Evolutionary conservation across 2,113 vertebrate genomes (phyloP), one percentile per base, ranked within the genome.

Genomic region (Alouatta palliata): DNA sequence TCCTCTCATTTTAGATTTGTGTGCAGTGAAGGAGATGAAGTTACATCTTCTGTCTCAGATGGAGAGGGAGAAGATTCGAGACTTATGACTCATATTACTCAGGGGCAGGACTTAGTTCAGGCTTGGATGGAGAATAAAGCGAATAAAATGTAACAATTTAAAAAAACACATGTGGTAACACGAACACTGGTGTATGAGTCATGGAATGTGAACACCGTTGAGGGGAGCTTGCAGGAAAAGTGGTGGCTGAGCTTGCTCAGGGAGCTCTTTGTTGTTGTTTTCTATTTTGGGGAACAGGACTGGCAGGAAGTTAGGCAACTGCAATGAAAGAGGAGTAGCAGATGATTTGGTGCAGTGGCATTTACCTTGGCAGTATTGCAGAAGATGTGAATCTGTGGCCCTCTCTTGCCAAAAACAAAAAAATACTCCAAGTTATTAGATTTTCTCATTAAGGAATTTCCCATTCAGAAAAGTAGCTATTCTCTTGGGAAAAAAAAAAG

Each of bases 391-490:
- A 54, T 13, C 32, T 79, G 40, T 3, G 76, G 68, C 5, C 13
- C 40, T 87, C n/a, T 6, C 64, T n/a, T 45, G 35, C 49, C 27
- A 58, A 47, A 81, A 23, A 37, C n/a, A 80, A 73, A 30, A 61
- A 90, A 49, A 4, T n/a, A 52, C 30, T 81, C 54, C 19, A 91
- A 45, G 88, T 61, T 52, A 27, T 7, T 49, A 40, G 35, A 66
- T 84, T 95, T 81, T 80, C 32, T 66, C 4, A 84, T 32, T 40
- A 52, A 92, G 54, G 20, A 20, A 70, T 90, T 94, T 92, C 11
- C 32, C 45, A 95, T 94, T 79, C 35, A 90, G 75, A 96, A 88
- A 73, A 70, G 16, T 82, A 82, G 43, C 25, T 85, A 85, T 10
- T 25, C 13, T 80, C 2, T 6, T 40, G 40, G 37, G n/a, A 43